phyloP scores from a whole-genome alignment of 2,797 vertebrate species.

The Pristis pectinata region DNA sequence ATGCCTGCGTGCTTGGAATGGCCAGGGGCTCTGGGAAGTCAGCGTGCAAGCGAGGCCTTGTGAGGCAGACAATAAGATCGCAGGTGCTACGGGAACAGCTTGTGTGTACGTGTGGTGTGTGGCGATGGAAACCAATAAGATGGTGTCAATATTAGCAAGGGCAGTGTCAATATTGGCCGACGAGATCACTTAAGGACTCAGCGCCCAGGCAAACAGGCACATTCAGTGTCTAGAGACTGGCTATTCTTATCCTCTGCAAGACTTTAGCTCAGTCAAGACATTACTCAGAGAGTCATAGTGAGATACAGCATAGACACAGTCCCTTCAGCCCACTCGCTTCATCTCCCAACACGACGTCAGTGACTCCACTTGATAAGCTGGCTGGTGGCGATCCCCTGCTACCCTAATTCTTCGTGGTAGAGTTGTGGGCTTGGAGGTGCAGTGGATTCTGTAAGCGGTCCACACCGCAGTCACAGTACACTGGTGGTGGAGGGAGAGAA shows the following conservation, averaged over 20 bases:
- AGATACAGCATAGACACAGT: too few species aligned
- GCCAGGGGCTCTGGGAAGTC: background rate
- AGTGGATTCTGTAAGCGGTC: too few species aligned
- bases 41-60: background rate
- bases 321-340: too few species aligned
- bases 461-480: too few species aligned
- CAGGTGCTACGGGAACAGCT: background rate
- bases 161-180: slow-evolving; percentile 14
- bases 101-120: background rate
- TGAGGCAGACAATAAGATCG: background rate
- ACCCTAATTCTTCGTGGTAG: too few species aligned
- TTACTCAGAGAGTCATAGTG: too few species aligned
- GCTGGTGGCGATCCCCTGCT: too few species aligned
- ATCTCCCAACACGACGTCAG: too few species aligned
- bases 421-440: too few species aligned
- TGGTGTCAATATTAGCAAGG: background rate
- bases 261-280: background rate
- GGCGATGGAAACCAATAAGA: background rate
- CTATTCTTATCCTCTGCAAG: background rate
- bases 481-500: too few species aligned
- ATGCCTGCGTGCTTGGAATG: background rate
- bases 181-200: background rate
- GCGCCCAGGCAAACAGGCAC: background rate
- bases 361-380: too few species aligned
- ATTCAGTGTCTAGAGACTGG: background rate